Evolutionary conservation across 2,113 vertebrate species (phyloP).

Genomic region (Peucedramus taeniatus): DNA sequence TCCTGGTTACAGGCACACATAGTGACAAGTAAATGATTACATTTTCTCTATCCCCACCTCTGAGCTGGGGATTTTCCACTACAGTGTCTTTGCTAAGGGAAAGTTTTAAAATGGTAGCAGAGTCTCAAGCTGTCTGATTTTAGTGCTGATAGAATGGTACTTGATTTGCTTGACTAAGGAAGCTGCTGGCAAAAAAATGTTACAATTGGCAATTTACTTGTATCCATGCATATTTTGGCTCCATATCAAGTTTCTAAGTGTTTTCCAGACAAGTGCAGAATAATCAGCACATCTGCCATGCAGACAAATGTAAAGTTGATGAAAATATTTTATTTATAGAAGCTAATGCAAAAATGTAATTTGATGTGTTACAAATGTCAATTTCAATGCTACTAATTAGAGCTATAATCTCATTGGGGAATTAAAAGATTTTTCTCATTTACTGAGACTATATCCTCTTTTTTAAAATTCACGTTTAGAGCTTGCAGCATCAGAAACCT

Average conservation of each 20-base stretch:
- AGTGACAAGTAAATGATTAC: constrained; percentile 63
- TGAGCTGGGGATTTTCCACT: constrained; percentile 79
- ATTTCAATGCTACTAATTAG: neutral
- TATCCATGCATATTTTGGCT: constrained; percentile 28
- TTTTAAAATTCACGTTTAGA: neutral
- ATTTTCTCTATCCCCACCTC: constrained; percentile 41
- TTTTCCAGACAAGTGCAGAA: constrained; percentile 26
- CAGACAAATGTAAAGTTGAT: neutral
- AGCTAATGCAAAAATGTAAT: neutral
- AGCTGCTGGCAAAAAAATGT: constrained; percentile 59
- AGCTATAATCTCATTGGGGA: neutral
- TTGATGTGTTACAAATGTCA: neutral
- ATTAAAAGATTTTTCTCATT: neutral
- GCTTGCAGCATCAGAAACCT: neutral
- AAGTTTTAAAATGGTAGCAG: constrained; percentile 71
- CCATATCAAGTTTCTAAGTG: neutral
- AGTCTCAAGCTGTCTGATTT: constrained; percentile 56
- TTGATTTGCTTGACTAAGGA: constrained; percentile 61
- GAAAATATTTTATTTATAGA: neutral
- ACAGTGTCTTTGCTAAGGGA: constrained; percentile 60
- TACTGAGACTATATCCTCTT: neutral
- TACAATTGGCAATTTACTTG: constrained; percentile 42
- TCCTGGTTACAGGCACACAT: neutral
- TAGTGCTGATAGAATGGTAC: constrained; percentile 49
- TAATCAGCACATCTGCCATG: neutral